Base-by-base conservation (phyloP, 2,888 invertebrate species). In the Drosophila meridionalis region DNA sequence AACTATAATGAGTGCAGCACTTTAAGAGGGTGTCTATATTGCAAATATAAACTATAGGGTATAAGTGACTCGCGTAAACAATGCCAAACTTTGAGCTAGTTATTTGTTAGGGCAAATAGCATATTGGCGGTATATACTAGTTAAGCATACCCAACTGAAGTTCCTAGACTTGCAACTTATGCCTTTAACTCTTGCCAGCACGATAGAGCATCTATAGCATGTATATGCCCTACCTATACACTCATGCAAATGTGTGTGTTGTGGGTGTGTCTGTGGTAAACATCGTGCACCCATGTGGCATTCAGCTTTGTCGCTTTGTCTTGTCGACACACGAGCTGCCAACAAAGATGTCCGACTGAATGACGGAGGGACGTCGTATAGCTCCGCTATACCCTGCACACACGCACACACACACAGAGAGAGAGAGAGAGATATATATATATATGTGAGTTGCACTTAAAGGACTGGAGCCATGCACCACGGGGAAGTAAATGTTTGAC, bases 401-500 rank as follows among this genome's bases (percentile, higher is more conserved):
- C 14, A 50, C 30, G 14, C 26, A 28, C 55, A 40, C 40, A 30
- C 30, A 11, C 5, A 30, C n/a, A 30, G 8, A 34, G 34, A 34
- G 34, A 34, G 9, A 34, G 9, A 34, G 34, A 0, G 34, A 34
- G 34, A 34, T 1, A 34, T 34, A 11, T 3, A 38, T 9, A 38
- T 26, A 12, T 11, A 48, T 47, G 38, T 48, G 59, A 55, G 65
- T 55, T 77, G 77, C 75, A 78, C 75, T 78, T 75, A 71, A 71
- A 66, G 50, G 40, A 60, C 34, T 74, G 75, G 28, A 71, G 69
- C 70, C 72, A 42, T 28, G 65, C 56, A 64, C 70, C 56, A 66
- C 34, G 61, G 66, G 62, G 30, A 62, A 73, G 75, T 56, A 65
- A 83, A 81, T 85, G 81, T 87, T 84, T 85, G 87, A 85, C 84